Evolutionary conservation across 1,140 invertebrate genomes (phyloP), one percentile per base, ranked within the genome.

Genomic region (Ephestia elutella): DNA sequence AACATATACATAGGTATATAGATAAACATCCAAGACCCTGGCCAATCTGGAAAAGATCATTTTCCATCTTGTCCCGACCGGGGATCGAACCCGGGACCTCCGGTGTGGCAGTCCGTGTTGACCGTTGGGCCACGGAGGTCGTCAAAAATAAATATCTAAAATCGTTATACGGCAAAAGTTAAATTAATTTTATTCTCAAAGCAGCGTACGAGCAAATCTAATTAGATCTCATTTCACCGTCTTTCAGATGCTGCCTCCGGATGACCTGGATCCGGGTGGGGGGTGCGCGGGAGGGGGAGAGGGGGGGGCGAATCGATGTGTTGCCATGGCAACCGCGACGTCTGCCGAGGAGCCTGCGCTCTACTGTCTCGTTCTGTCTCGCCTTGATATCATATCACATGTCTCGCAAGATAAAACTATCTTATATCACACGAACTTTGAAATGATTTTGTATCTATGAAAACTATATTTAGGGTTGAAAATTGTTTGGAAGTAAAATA

Each of bases 271-370:
- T 86, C 78, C 80, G 73, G 68, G 65, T 57, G 68, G 79, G 83
- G 81, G 82, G 73, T 80, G 80, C 68, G 65, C 48, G 62, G 70
- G 62, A 65, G 72, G 70, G 80, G 72, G 65, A 70, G 75, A 71
- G 70, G 80, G 72, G 65, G 71, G 75, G 75, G 68, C 74, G 72
- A 83, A 87, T 87, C 85, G 85, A 87, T 87, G 85, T 71, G 85
- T 84, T 80, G 78, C 77, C 73, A 87, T 85, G 71, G 75, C 82
- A 71, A 87, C 83, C 73, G 85, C 82, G 82, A 87, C 85, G 85
- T 87, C 85, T 87, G 85, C 85, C 80, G 82, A 85, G 83, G 77
- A 87, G 82, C 80, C 85, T 87, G 85, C 82, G 82, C 85, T 80
- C 80, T 86, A 86, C 83, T 87, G 73, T 87, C 84, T 73, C 80